Base-by-base conservation (phyloP, 2,888 invertebrate species). In the Pycnomerus fuliginosus region DNA sequence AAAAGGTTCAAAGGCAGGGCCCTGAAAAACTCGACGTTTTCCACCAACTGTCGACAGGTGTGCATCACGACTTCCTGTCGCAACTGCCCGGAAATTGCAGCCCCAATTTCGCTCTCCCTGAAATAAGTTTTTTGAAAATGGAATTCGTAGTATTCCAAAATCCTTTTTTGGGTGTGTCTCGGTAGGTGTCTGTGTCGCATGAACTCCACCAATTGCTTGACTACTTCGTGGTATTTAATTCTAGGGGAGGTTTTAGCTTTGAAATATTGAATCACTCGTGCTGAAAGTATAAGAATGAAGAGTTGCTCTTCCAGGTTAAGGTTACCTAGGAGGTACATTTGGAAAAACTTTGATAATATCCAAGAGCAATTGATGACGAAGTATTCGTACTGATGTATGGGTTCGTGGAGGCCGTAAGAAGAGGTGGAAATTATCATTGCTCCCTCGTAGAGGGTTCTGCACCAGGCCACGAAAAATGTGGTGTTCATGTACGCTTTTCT, bases 121-220 rank as follows among this genome's bases (percentile, higher is more conserved):
- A 79, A 82, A 58, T 78, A 82, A 38, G 71, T 70, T 49, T 76
- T 76, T 54, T 78, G 78, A 57, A 76, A 83, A 44, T 74, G 73
- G 61, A 80, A 79, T 44, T 77, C 74, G 58, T 81, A 82, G 60
- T 79, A 82, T 1, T 70, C 69, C 7, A 76, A 64, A n/a, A 83
- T 71, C n/a, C 79, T 73, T 16, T 72, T 68, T 59, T 76, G 75
- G 44, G 82, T 67, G 14, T 70, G 59, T n/a, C 64, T 55, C 0
- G 82, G 78, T 15, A 82, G 71, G 52, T 79, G 78, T 56, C 78
- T 79, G 45, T 79, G 76, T 4, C 68, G 66, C 75, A 80, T 80
- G 56, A 80, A 83, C 48, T 79, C 77, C 62, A 76, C 71, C 5
- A 74, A 58, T 61, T 79, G 78, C 30, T 76, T 72, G 56, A 79